A percentile compares a stretch with the other conserved stretches of the same genome.
These are phyloP conservation scores for Zosterops pallidus DNA, from an alignment of 2,113 vertebrate species.

Conservation along the genomic window DNA sequence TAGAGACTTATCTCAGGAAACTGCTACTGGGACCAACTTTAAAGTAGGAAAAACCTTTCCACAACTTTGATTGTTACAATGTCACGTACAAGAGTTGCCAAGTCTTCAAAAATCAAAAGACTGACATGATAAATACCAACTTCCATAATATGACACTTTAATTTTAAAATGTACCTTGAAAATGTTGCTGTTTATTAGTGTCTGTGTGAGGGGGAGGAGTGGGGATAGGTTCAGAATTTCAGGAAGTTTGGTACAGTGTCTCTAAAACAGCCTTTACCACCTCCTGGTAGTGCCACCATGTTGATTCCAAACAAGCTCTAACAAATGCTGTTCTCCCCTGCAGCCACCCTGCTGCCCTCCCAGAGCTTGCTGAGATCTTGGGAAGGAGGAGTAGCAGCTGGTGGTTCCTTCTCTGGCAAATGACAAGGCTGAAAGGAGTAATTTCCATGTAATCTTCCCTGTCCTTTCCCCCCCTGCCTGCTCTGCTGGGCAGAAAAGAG, in stretches of 20 bases:
- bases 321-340: neutral
- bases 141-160: neutral
- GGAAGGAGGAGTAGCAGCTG: neutral
- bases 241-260: neutral
- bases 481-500: neutral
- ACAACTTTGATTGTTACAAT: neutral
- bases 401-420: neutral
- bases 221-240: neutral
- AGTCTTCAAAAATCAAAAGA: neutral
- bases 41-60: neutral
- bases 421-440: neutral
- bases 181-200: neutral
- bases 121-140: neutral
- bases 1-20: neutral
- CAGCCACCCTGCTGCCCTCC: neutral
- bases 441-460: neutral
- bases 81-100: neutral
- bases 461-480: neutral
- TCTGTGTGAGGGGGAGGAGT: neutral
- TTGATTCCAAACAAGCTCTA: neutral
- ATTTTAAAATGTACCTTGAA: neutral
- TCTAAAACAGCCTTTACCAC: neutral
- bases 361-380: neutral
- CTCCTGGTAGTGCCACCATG: neutral
- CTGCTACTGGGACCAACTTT: neutral